phyloP scores from a whole-genome alignment of 2,113 vertebrate genomes.

The Malurus cyaneus region DNA sequence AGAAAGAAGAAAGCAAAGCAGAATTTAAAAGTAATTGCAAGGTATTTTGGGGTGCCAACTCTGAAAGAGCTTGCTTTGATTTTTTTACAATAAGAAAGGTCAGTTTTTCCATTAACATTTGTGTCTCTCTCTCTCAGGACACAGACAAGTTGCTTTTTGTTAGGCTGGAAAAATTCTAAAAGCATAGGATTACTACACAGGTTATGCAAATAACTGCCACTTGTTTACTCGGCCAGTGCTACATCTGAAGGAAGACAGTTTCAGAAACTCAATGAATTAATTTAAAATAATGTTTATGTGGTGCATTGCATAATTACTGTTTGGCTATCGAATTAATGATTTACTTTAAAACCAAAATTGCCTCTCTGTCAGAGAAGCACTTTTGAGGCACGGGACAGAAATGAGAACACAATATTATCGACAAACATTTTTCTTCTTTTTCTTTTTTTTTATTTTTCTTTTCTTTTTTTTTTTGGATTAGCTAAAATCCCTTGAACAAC shows the following conservation, averaged over 20 bases:
- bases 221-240: neutral
- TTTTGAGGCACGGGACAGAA: neutral
- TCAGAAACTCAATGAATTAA: neutral
- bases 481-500: neutral
- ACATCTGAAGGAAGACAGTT: neutral
- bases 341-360: neutral
- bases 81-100: neutral
- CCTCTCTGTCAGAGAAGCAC: neutral
- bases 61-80: neutral
- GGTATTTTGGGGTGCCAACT: neutral
- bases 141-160: neutral
- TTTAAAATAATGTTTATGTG: neutral
- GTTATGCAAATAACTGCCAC: neutral
- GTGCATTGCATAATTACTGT: neutral
- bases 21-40: neutral
- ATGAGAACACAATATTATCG: neutral
- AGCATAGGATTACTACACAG: neutral
- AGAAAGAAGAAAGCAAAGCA: neutral
- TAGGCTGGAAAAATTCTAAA: neutral
- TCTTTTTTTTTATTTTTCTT: no score
- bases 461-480: neutral
- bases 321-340: neutral
- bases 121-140: neutral
- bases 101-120: constrained; percentile 5
- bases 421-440: neutral